Conservation (phyloP, 2,113 vertebrate species). For the Leptodactylus fuscus region DNA sequence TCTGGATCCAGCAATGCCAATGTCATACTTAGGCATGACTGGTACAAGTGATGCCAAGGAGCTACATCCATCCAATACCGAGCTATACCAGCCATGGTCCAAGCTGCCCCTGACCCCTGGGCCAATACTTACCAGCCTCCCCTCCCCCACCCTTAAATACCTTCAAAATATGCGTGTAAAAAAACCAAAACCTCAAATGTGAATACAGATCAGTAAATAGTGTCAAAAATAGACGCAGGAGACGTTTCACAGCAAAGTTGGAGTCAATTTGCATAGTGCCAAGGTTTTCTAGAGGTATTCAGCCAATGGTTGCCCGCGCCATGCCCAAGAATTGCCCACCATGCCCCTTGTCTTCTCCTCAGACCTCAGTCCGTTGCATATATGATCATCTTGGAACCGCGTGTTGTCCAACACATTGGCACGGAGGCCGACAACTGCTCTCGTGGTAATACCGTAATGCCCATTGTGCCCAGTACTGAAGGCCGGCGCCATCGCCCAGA, state of each 20-base stretch:
- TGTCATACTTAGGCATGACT: not conserved
- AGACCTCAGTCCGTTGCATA: conserved; percentile 19
- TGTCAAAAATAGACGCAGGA: not conserved
- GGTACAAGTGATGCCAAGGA: too few species aligned
- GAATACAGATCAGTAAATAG: too few species aligned
- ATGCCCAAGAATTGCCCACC: not conserved
- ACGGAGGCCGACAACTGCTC: not conserved
- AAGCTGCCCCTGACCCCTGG: not conserved
- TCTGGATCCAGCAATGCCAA: not conserved
- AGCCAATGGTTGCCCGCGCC: not conserved
- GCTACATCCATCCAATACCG: not conserved
- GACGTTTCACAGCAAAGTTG: not conserved
- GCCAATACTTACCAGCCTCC: too few species aligned
- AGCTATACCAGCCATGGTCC: not conserved
- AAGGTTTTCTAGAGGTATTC: not conserved
- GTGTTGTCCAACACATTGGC: not conserved
- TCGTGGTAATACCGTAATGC: conserved; percentile 6
- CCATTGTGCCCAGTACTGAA: not conserved
- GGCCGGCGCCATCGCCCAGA: not conserved
- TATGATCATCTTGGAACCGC: not conserved
- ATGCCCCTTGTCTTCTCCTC: too few species aligned
- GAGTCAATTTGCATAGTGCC: conserved; percentile 31
- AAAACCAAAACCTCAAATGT: too few species aligned
- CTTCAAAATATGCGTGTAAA: too few species aligned
- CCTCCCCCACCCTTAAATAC: too few species aligned